Conservation (phyloP, 2,888 invertebrate genomes). For the Tetragnatha montana region DNA sequence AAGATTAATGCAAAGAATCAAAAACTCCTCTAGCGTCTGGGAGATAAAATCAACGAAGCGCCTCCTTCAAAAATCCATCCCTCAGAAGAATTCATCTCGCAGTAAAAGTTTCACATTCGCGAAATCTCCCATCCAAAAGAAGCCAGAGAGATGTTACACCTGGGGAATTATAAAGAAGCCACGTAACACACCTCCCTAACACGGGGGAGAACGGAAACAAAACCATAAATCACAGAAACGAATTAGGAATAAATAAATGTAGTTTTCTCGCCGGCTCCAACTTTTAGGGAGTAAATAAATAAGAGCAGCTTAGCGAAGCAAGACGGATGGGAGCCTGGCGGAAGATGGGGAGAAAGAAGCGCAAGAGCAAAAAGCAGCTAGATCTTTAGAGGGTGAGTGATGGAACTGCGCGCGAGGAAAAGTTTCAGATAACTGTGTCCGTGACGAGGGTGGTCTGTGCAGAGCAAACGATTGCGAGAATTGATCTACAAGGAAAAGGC, state of each 20-base stretch:
- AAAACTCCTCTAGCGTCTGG: no score
- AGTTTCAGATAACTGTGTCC: constrained; percentile 59
- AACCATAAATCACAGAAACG: constrained; percentile 52
- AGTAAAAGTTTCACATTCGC: no score
- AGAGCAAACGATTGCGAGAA: constrained; percentile 52
- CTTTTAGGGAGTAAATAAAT: constrained; percentile 54
- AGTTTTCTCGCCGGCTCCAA: constrained; percentile 49
- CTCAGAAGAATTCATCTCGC: no score
- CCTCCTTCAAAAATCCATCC: no score
- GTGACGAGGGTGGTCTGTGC: constrained; percentile 56
- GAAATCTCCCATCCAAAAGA: no score
- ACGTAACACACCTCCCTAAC: constrained; percentile 21
- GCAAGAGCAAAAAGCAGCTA: constrained; percentile 10
- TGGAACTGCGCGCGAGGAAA: constrained; percentile 46
- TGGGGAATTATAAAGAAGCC: neutral
- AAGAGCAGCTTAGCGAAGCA: constrained; percentile 49
- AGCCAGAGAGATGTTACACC: no score
- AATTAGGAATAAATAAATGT: constrained; percentile 63
- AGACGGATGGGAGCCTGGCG: constrained; percentile 36
- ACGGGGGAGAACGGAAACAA: constrained; percentile 31
- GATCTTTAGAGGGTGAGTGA: constrained; percentile 49
- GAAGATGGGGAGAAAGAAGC: constrained; percentile 30
- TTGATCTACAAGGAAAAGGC: constrained; percentile 57
- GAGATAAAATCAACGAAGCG: no score
- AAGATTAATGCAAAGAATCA: no score